A percentile compares a stretch with the other conserved stretches of the same genome.
These are phyloP conservation scores for Trididemnum nubilum DNA, from an alignment of 23 tunicate species.

Conservation along the genomic window DNA sequence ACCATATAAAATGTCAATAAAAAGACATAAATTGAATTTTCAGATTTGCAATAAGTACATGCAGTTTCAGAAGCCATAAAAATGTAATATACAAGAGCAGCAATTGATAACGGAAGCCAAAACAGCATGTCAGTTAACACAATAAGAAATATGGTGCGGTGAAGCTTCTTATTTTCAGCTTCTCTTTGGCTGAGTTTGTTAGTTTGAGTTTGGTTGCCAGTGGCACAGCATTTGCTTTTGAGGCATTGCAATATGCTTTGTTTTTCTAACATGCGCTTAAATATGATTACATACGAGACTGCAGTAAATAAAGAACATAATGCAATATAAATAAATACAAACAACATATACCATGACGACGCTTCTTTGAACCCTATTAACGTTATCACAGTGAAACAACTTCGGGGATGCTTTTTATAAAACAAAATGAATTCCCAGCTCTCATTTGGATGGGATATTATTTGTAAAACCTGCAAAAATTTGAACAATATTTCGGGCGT, in stretches of 20 bases:
- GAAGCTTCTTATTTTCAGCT: slow-evolving; percentile 7
- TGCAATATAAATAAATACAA: neutral
- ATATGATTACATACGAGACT: neutral
- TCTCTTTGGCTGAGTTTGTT: neutral
- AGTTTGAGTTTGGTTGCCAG: neutral
- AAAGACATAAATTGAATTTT: neutral
- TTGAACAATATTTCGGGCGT: neutral
- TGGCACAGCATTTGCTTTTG: too few species aligned
- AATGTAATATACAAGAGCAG: neutral
- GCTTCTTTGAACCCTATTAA: neutral
- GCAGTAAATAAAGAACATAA: neutral
- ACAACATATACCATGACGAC: neutral
- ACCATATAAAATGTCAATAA: neutral
- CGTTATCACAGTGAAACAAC: neutral
- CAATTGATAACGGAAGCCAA: neutral
- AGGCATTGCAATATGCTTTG: too few species aligned
- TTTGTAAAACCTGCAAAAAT: neutral
- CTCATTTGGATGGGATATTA: neutral
- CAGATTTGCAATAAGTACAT: neutral
- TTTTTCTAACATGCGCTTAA: neutral
- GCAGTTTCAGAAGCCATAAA: neutral
- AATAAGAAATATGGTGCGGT: neutral
- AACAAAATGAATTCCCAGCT: neutral
- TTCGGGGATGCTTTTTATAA: neutral
- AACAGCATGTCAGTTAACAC: neutral